Conservation (phyloP, 2,113 vertebrate genomes). For the Pachypanchax playfairii region DNA sequence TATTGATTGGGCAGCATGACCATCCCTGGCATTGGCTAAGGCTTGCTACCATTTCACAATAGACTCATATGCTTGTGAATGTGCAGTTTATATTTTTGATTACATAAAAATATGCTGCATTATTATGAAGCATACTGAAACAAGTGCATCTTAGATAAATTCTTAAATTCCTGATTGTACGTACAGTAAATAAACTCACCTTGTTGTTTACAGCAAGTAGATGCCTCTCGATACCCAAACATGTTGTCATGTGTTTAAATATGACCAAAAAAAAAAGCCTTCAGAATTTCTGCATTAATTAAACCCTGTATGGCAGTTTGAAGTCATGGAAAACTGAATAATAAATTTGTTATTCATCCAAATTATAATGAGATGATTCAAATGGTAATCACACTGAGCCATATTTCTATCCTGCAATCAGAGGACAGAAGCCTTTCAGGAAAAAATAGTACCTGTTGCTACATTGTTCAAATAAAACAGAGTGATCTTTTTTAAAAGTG, state of each 20-base stretch:
- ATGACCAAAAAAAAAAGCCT: background rate
- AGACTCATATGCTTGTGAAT: background rate
- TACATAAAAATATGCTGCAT: background rate
- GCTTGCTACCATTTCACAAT: background rate
- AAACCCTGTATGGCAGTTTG: background rate
- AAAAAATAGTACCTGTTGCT: background rate
- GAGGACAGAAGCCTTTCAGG: background rate
- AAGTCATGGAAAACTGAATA: background rate
- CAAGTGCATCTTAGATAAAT: too few relatives aligned
- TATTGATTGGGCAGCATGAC: conserved; percentile 14
- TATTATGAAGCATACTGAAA: background rate
- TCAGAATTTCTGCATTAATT: background rate
- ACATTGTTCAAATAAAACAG: background rate
- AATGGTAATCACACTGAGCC: background rate
- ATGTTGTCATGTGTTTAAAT: background rate
- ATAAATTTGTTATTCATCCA: background rate
- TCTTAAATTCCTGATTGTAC: too few relatives aligned
- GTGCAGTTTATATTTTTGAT: background rate
- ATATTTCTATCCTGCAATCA: background rate
- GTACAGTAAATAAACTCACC: background rate
- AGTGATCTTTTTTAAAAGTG: background rate
- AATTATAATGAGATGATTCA: background rate
- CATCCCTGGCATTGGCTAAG: background rate
- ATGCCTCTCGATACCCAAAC: background rate
- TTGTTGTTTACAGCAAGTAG: background rate